Evolutionary conservation across 2,113 vertebrate species (phyloP), one percentile per base, ranked within the genome.

Genomic region (Notarius quadriscutis): DNA sequence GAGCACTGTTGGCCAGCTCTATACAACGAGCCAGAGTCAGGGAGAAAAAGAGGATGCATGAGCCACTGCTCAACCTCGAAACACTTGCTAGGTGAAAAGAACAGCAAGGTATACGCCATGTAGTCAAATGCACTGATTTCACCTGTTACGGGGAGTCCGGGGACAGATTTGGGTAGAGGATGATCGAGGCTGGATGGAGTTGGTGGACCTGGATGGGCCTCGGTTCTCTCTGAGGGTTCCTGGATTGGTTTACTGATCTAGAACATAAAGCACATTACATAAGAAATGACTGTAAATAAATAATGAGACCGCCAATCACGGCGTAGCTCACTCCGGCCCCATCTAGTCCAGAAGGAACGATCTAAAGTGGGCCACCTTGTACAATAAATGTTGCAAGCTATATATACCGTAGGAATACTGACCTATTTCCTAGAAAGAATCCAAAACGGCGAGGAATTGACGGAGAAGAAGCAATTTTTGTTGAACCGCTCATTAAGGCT

Each of bases 1-100:
- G 89, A 94, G 95, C 93, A 94, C 93, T 92, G 92, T 92, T 91
- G 91, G 90, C 87, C 93, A 92, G 87, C 87, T 94, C 94, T 95
- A 93, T 11, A 92, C 88, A 79, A 80, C 25, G 50, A 86, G 15
- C 75, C 81, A 85, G 57, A 58, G 82, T 81, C 83, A 84, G 62
- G 18, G 88, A 88, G 79, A 88, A 63, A 80, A 82, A 83, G 25
- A 79, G 72, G 48, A 90, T 55, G 18, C 14, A 22, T 87, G 81
- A 91, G 88, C 79, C 53, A 62, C 77, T 62, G 71, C 79, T 77
- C 71, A 15, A 79, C 72, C 50, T 75, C 50, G 51, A 25, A 50
- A 63, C 27, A 18, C 50, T 27, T 53, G 69, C 58, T 50, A 30
- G 30, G 85, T 11, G 67, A 84, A 87, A 63, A 63, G 27, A 80